Percentiles rank a stretch among this genome's conserved stretches.
Conservation (phyloP, 2,888 invertebrate species). For the Eupithecia vulgata region DNA sequence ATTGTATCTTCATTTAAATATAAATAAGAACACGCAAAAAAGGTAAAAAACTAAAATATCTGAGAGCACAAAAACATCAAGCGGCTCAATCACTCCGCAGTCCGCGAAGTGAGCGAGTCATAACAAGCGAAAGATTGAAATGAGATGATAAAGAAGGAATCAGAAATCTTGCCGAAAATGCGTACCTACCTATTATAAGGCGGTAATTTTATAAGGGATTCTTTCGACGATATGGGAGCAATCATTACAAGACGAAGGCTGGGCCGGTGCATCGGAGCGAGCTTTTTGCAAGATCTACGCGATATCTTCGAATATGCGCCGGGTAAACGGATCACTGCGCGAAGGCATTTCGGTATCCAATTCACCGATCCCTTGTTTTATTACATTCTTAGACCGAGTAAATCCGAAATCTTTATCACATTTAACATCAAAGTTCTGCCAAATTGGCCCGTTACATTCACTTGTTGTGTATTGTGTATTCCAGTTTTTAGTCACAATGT, state of each 20-base stretch:
- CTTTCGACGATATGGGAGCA: slow-evolving; percentile 76
- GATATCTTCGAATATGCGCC: slow-evolving; percentile 74
- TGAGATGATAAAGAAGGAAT: slow-evolving; percentile 77
- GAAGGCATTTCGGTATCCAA: slow-evolving; percentile 58
- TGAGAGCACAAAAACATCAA: slow-evolving; percentile 64
- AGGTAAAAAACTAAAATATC: slow-evolving; percentile 56
- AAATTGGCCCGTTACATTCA: slow-evolving; percentile 63
- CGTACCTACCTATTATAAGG: slow-evolving; percentile 74
- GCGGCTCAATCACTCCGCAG: slow-evolving; percentile 67
- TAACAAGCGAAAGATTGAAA: slow-evolving; percentile 81
- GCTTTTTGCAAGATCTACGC: slow-evolving; percentile 72
- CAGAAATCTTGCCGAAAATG: slow-evolving; percentile 81
- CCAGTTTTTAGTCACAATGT: slow-evolving; percentile 71
- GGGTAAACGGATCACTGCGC: slow-evolving; percentile 67
- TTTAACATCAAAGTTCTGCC: slow-evolving; percentile 54
- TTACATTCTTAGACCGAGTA: slow-evolving; percentile 48
- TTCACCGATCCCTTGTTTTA: slow-evolving; percentile 52
- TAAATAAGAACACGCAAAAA: slow-evolving; percentile 60
- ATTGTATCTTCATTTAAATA: slow-evolving; percentile 61
- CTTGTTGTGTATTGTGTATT: slow-evolving; percentile 66
- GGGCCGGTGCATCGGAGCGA: slow-evolving; percentile 62
- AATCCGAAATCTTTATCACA: slow-evolving; percentile 48
- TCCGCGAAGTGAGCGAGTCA: slow-evolving; percentile 70
- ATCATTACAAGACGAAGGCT: slow-evolving; percentile 70
- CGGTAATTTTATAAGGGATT: slow-evolving; percentile 82